A percentile compares a stretch with the other conserved stretches of the same genome.
Evolutionary conservation across 2,113 vertebrate species (phyloP).

Genomic region (Peucedramus taeniatus): DNA sequence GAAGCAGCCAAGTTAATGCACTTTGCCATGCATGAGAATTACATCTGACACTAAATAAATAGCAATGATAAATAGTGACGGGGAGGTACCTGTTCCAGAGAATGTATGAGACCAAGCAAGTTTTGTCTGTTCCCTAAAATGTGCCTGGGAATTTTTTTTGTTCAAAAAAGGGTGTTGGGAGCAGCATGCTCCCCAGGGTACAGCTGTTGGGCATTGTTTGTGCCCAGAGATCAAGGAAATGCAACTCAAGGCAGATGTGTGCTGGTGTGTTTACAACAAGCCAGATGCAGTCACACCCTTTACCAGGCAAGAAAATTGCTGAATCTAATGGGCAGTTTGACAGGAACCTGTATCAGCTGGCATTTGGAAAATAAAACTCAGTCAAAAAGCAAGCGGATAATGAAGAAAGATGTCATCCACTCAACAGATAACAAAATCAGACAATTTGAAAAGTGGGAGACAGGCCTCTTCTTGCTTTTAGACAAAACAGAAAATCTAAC

Average conservation of each 20-base stretch:
- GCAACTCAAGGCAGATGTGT: neutral
- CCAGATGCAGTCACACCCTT: neutral
- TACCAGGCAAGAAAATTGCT: neutral
- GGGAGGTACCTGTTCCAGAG: neutral
- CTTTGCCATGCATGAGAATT: neutral
- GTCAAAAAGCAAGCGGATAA: neutral
- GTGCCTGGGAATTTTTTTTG: rapidly evolving
- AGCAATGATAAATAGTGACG: neutral
- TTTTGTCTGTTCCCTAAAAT: neutral
- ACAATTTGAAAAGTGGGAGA: neutral
- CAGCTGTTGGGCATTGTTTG: neutral
- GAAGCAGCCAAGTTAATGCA: neutral
- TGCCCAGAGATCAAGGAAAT: neutral
- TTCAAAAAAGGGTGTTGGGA: neutral
- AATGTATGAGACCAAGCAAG: neutral
- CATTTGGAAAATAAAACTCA: neutral
- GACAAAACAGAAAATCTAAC: neutral
- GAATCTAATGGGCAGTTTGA: neutral
- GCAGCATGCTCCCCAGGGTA: rapidly evolving
- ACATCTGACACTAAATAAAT: neutral
- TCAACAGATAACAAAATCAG: neutral
- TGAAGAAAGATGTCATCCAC: neutral
- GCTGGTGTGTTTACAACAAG: neutral
- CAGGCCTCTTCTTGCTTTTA: neutral
- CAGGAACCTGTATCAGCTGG: neutral